Percentiles rank a stretch among this genome's conserved stretches.
Conservation (phyloP, 2,113 vertebrate genomes). For the Heterocephalus glaber region DNA sequence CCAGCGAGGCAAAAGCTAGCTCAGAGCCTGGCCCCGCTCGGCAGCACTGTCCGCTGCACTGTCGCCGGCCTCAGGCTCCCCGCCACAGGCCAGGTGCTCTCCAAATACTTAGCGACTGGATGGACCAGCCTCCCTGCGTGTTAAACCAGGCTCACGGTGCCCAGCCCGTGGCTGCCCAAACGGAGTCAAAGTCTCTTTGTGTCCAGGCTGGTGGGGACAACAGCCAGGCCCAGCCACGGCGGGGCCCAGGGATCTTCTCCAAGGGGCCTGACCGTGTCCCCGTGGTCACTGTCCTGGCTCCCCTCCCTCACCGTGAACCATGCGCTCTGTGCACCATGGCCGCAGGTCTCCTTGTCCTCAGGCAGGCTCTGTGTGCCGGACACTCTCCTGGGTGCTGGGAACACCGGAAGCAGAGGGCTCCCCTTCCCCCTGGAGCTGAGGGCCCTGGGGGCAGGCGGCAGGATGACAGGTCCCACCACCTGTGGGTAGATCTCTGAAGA, state of each 20-base stretch:
- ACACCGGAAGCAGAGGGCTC: background rate
- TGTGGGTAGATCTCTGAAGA: accelerated
- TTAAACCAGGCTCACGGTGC: background rate
- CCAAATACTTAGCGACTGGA: background rate
- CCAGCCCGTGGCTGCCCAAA: background rate
- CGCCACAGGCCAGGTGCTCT: background rate
- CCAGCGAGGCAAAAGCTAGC: too few relatives aligned
- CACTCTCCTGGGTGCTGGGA: background rate
- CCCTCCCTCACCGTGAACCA: background rate
- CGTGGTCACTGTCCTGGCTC: accelerated
- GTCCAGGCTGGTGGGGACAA: background rate
- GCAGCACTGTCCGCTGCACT: accelerated
- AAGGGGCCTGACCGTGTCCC: accelerated
- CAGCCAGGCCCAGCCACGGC: background rate
- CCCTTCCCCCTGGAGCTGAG: background rate
- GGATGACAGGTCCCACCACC: background rate
- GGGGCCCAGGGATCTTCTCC: accelerated
- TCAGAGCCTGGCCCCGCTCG: accelerated
- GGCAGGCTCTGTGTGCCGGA: background rate
- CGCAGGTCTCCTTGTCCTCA: accelerated
- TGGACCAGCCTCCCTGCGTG: background rate
- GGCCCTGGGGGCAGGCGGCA: accelerated
- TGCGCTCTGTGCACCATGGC: background rate
- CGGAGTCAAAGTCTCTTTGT: background rate
- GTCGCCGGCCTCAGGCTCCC: accelerated